These are phyloP conservation scores for Rhea pennata DNA, from an alignment of 2,113 vertebrate species.

Conservation along the genomic window DNA sequence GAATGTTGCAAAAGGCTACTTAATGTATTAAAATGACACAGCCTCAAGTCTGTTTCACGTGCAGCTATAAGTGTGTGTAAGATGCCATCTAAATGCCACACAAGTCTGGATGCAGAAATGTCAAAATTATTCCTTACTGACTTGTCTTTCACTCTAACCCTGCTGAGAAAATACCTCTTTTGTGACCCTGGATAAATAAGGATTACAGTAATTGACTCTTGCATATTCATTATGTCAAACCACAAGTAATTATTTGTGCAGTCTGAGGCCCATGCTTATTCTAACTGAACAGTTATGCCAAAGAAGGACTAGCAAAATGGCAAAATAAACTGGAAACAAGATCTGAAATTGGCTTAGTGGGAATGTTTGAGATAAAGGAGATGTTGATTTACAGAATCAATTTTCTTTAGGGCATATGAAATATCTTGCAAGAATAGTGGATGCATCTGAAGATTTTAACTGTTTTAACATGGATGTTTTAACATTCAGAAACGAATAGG, in stretches of 20 bases:
- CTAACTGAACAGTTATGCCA: background rate
- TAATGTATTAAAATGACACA: background rate
- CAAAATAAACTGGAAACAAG: conserved; percentile 15
- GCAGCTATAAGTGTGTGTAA: background rate
- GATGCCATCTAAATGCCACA: background rate
- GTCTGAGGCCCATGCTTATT: background rate
- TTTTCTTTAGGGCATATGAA: background rate
- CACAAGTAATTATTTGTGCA: background rate
- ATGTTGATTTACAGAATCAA: conserved; percentile 10
- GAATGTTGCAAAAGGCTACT: background rate
- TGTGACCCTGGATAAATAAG: background rate
- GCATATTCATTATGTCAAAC: background rate
- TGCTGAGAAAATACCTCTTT: background rate
- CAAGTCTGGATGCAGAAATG: background rate
- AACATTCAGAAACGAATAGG: conserved; percentile 12
- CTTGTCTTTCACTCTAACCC: background rate
- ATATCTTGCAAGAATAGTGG: background rate
- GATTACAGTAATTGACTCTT: background rate
- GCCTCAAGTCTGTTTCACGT: background rate
- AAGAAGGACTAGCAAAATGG: background rate
- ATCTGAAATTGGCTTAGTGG: background rate
- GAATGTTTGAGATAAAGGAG: background rate
- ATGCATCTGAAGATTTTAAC: background rate
- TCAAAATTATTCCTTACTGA: conserved; percentile 14
- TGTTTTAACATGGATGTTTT: background rate